Evolutionary conservation across 2,797 vertebrate species (phyloP).

Genomic region (Propithecus perrieri): DNA sequence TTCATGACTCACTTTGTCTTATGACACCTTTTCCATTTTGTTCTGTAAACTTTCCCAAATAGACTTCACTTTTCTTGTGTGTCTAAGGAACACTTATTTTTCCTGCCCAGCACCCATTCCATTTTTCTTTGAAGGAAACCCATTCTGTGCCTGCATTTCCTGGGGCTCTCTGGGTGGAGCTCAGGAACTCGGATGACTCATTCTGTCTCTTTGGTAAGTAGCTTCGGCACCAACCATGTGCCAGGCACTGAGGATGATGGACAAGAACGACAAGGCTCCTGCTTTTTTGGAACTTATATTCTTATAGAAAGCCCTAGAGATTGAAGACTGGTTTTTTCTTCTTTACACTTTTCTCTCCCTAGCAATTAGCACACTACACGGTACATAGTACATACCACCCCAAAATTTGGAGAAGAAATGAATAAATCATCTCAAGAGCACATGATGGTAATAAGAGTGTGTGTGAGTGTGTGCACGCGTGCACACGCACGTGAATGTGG

Average conservation of each 20-base stretch:
- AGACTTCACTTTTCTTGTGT: not conserved
- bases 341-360: not conserved
- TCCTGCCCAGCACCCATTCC: not conserved
- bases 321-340: not conserved
- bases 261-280: not conserved
- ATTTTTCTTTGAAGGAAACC: not conserved
- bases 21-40: not conserved
- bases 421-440: not conserved
- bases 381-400: accelerated
- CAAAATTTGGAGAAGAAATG: not conserved
- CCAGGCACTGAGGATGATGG: too few species aligned
- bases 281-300: not conserved
- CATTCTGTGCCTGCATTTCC: not conserved
- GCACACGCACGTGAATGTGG: too few species aligned
- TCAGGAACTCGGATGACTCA: not conserved
- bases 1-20: not conserved
- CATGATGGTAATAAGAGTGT: not conserved
- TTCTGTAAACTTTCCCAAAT: not conserved
- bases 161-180: not conserved
- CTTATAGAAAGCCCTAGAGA: not conserved
- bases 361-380: not conserved
- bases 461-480: too few species aligned
- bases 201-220: not conserved
- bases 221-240: not conserved
- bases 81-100: not conserved